Base-by-base conservation (phyloP, 2,113 vertebrate species). In the Gambusia holbrooki region DNA sequence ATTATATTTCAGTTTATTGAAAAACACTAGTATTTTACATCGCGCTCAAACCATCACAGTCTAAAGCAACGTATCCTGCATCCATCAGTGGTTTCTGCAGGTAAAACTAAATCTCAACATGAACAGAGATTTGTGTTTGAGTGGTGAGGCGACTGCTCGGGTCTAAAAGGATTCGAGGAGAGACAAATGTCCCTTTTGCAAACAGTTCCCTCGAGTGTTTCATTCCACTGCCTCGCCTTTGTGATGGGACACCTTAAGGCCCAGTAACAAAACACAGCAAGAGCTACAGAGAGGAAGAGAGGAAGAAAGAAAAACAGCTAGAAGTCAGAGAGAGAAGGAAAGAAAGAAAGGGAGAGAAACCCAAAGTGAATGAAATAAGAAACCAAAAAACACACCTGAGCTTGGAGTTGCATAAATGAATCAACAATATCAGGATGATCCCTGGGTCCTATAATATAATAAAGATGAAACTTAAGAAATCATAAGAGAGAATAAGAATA, bases 401-500 rank as follows among this genome's bases (percentile, higher is more conserved):
- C 97, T 97, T 99, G 98, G 98, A 99, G 98, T 98, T 99, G 98
- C 98, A 99, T 99, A 99, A 99, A 99, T 99, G 98, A 99, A 99
- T 99, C 98, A 99, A 99, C 98, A 99, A 99, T 99, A 99, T 99
- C 98, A 99, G 98, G 98, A 99, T 99, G 98, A 98, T 99, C 97
- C 98, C 98, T 99, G 98, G 98, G 97, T 97, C 98, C 98, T 99
- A 99, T 99, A 99, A 99, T 98, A 99, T 99, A 99, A 99, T 99
- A 98, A 99, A 99, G 97, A 99, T 99, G 98, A 98, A 99, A 99
- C 97, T 99, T 97, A 99, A 99, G 95, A 99, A 96, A 99, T 97
- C 93, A 95, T 95, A 95, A 95, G 86, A 95, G 87, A 94, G 93
- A 94, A 94, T 89, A 95, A 93, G 89, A 95, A 94, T 92, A 94